phyloP scores from a whole-genome alignment of 2,888 invertebrate genomes.

The Lobophora halterata region DNA sequence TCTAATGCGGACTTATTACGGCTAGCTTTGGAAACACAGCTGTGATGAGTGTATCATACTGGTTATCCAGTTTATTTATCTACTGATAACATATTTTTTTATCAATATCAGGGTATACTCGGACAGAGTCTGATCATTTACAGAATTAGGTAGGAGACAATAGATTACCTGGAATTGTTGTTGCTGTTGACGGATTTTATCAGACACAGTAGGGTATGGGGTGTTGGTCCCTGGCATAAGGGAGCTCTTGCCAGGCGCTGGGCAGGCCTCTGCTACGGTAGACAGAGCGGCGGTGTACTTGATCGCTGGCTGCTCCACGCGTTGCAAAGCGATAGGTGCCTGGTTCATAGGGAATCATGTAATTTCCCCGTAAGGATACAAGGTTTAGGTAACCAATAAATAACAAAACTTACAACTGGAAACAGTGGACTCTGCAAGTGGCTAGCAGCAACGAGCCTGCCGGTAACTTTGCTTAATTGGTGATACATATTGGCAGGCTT shows the following conservation, averaged over 20 bases:
- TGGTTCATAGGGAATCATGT: conserved; percentile 32
- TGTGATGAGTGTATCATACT: too few species aligned
- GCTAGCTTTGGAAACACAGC: too few species aligned
- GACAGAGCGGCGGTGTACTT: conserved; percentile 66
- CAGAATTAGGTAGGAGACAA: not conserved
- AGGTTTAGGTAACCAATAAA: conserved; percentile 14
- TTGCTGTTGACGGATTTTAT: conserved; percentile 57
- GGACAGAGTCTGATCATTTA: too few species aligned
- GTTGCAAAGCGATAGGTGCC: conserved; percentile 71
- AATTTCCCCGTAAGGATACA: conserved; percentile 9
- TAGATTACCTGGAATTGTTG: conserved; percentile 64
- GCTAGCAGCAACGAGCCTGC: conserved; percentile 64
- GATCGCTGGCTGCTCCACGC: conserved; percentile 64
- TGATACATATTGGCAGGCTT: conserved; percentile 63
- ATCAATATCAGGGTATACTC: too few species aligned
- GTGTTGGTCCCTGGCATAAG: conserved; percentile 68
- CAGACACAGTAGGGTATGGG: conserved; percentile 59
- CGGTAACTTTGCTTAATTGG: conserved; percentile 67
- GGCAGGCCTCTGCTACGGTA: conserved; percentile 62
- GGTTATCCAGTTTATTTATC: too few species aligned
- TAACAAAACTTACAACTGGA: conserved; percentile 63
- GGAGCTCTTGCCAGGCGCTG: conserved; percentile 52
- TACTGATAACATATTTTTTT: too few species aligned
- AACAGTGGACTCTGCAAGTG: conserved; percentile 69
- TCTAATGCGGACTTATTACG: too few species aligned